Conservation (phyloP, 92 coral and sea anemone genomes). For the Siderastrea siderea region DNA sequence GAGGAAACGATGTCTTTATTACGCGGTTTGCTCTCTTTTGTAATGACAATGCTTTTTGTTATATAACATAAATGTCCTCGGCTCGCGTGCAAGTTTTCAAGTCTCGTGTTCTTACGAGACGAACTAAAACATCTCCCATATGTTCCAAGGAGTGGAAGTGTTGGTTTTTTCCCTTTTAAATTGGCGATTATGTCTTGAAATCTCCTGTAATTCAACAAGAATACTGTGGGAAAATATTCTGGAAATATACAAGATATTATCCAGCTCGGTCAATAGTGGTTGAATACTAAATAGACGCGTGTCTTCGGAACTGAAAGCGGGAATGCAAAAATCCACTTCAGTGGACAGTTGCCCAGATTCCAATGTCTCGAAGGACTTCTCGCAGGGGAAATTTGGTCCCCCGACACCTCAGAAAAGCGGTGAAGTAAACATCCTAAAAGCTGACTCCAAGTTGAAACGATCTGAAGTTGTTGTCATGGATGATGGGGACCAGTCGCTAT, state of each 20-base stretch:
- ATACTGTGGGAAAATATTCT: not conserved
- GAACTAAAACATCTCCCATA: not conserved
- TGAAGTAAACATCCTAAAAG: slow-evolving; percentile 5
- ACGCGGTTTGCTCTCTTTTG: not conserved
- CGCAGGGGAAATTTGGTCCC: slow-evolving; percentile 12
- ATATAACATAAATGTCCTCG: not conserved
- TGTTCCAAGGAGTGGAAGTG: not conserved
- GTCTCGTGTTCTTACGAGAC: slow-evolving; percentile 32
- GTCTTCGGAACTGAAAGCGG: not conserved
- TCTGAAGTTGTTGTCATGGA: slow-evolving; percentile 17
- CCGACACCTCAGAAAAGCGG: slow-evolving; percentile 13
- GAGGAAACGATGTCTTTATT: not conserved
- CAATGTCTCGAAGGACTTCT: not conserved
- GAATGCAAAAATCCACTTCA: not conserved
- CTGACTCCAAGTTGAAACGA: slow-evolving; percentile 23
- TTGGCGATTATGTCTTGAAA: not conserved
- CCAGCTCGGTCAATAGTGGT: not conserved
- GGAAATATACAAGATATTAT: not conserved
- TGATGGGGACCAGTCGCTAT: slow-evolving; percentile 21
- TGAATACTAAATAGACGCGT: not conserved
- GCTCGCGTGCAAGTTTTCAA: slow-evolving; percentile 9
- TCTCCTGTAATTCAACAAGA: not conserved
- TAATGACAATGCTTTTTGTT: not conserved
- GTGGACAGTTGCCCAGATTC: slow-evolving; percentile 2
- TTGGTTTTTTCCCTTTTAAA: not conserved